Conservation (phyloP, 2,888 invertebrate species). For the Tachystola acroxantha region DNA sequence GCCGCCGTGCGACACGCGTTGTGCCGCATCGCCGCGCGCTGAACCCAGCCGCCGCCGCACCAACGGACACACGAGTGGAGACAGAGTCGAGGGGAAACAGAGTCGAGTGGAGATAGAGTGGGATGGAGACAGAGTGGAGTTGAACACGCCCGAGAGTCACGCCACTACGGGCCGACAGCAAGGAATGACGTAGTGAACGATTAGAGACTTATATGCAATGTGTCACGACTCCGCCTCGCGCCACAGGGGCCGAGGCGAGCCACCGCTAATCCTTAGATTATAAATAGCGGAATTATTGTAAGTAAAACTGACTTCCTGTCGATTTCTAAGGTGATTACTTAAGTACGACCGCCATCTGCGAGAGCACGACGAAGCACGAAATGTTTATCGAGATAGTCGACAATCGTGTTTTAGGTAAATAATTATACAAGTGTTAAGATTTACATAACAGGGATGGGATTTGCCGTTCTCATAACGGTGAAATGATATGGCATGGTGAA, state of each 20-base stretch:
- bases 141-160: not conserved
- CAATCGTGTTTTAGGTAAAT: slow-evolving; percentile 61
- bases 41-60: slow-evolving; percentile 16
- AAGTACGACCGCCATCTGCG: slow-evolving; percentile 26
- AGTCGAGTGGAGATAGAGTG: too few relatives aligned
- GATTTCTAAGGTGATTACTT: slow-evolving; percentile 63
- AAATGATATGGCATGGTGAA: too few relatives aligned
- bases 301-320: slow-evolving; percentile 75
- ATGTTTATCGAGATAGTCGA: slow-evolving; percentile 54
- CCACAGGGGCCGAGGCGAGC: slow-evolving; percentile 27
- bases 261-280: slow-evolving; percentile 50
- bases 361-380: slow-evolving; percentile 23
- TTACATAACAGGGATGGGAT: too few relatives aligned
- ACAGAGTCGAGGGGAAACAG: too few relatives aligned
- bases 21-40: slow-evolving; percentile 60
- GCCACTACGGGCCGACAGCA: too few relatives aligned
- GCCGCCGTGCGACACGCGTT: slow-evolving; percentile 61
- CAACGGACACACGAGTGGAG: not conserved
- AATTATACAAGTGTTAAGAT: slow-evolving; percentile 47
- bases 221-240: slow-evolving; percentile 38
- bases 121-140: too few relatives aligned
- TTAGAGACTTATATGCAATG: slow-evolving; percentile 67
- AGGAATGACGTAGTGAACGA: slow-evolving; percentile 24
- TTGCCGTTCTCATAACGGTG: too few relatives aligned
- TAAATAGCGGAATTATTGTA: slow-evolving; percentile 69